phyloP scores from a whole-genome alignment of 2,113 vertebrate species.

The Cnemophilus loriae region DNA sequence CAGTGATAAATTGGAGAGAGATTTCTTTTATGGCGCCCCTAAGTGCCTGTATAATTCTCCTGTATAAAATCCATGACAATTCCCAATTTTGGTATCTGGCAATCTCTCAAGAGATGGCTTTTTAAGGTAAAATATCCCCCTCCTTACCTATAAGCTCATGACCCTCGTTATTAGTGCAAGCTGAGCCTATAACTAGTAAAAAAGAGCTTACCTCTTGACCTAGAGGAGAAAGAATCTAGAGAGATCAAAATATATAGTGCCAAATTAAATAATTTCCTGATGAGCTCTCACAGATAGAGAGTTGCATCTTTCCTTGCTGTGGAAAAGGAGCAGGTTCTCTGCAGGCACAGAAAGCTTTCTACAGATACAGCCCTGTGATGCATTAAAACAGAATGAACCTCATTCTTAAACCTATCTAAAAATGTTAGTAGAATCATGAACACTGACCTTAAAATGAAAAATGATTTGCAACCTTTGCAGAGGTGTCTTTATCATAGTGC shows the following conservation, averaged over 20 bases:
- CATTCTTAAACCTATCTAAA: constrained; percentile 24
- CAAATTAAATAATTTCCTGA: background rate
- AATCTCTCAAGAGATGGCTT: background rate
- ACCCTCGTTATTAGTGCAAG: background rate
- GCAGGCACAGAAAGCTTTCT: background rate
- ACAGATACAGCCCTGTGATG: background rate
- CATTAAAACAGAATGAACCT: constrained; percentile 33
- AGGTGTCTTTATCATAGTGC: constrained; percentile 36
- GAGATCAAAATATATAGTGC: background rate
- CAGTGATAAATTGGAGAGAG: background rate
- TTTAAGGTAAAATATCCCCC: background rate
- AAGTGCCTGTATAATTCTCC: background rate
- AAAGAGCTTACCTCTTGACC: background rate
- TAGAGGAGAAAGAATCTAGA: background rate
- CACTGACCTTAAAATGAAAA: constrained; percentile 57
- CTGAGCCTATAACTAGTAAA: background rate
- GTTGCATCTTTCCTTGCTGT: background rate
- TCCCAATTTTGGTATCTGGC: background rate
- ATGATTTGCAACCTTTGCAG: constrained; percentile 57
- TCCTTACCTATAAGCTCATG: background rate
- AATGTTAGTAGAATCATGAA: constrained; percentile 51
- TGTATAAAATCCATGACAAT: background rate
- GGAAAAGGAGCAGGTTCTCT: background rate
- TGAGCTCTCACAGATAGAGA: background rate
- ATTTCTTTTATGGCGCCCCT: background rate